Evolutionary conservation across 2,113 vertebrate genomes (phyloP).

Genomic region (Asarcornis scutulata): DNA sequence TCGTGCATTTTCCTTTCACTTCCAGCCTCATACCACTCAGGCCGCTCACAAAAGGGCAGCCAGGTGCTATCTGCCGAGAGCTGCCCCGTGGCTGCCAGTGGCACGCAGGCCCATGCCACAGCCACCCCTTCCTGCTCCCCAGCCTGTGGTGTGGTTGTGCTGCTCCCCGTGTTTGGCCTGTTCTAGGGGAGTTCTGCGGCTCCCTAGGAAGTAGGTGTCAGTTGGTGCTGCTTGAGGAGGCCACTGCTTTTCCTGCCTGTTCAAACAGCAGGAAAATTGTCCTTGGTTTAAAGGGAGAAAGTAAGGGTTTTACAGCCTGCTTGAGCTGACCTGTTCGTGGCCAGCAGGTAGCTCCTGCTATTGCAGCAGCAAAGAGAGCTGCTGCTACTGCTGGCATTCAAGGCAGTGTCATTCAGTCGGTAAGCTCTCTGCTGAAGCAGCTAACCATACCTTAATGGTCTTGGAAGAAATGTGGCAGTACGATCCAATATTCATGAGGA

Average conservation of each 20-base stretch:
- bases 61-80: neutral
- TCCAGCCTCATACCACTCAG: accelerated
- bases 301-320: neutral
- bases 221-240: slow-evolving; percentile 18
- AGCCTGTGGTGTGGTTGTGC: no score
- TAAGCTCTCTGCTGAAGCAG: neutral
- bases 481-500: neutral
- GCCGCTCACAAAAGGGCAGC: neutral
- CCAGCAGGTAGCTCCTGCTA: neutral
- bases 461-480: neutral
- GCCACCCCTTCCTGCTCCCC: no score
- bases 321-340: accelerated
- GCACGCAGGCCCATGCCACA: no score
- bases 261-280: neutral
- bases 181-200: neutral
- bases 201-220: slow-evolving; percentile 40
- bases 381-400: neutral
- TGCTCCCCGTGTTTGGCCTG: neutral
- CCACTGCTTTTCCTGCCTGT: slow-evolving; percentile 5
- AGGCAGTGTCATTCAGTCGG: neutral
- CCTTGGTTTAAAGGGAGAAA: neutral
- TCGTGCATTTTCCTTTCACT: neutral
- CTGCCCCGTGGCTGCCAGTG: neutral
- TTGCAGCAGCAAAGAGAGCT: neutral
- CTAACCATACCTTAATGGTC: neutral